phyloP scores from a whole-genome alignment of 2,888 invertebrate genomes.

The Meandrusa payeni region DNA sequence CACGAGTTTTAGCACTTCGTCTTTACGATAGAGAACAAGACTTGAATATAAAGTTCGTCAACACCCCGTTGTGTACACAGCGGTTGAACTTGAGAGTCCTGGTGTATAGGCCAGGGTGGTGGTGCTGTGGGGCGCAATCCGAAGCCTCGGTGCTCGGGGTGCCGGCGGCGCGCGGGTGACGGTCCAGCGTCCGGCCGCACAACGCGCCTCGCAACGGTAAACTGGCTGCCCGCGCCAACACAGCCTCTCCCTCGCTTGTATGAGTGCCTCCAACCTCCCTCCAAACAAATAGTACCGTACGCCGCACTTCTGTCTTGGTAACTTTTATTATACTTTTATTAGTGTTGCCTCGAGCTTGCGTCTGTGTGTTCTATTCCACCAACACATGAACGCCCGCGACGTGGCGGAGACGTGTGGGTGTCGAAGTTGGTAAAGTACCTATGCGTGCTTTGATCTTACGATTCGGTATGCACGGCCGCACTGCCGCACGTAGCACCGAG shows the following conservation, averaged over 20 bases:
- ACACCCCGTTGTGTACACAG: slow-evolving; percentile 50
- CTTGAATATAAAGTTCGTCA: slow-evolving; percentile 46
- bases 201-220: slow-evolving; percentile 80
- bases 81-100: slow-evolving; percentile 42
- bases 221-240: slow-evolving; percentile 71
- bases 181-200: slow-evolving; percentile 75
- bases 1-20: slow-evolving; percentile 75
- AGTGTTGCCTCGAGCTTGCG: slow-evolving; percentile 53
- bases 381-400: slow-evolving; percentile 42
- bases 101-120: slow-evolving; percentile 43
- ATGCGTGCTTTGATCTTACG: slow-evolving; percentile 80
- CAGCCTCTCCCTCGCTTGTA: slow-evolving; percentile 76
- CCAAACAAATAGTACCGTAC: slow-evolving; percentile 80
- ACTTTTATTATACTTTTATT: slow-evolving; percentile 74
- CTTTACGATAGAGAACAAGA: slow-evolving; percentile 54
- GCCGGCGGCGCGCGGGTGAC: slow-evolving; percentile 74
- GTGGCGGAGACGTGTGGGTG: slow-evolving; percentile 60
- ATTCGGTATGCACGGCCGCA: slow-evolving; percentile 73
- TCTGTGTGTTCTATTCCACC: slow-evolving; percentile 56
- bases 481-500: slow-evolving; percentile 69
- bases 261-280: slow-evolving; percentile 78
- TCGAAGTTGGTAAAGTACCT: slow-evolving; percentile 74
- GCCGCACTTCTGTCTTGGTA: slow-evolving; percentile 72
- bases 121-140: slow-evolving; percentile 39
- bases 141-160: slow-evolving; percentile 47